phyloP scores from a whole-genome alignment of 2,888 invertebrate species.

The Drosophila anomelani region DNA sequence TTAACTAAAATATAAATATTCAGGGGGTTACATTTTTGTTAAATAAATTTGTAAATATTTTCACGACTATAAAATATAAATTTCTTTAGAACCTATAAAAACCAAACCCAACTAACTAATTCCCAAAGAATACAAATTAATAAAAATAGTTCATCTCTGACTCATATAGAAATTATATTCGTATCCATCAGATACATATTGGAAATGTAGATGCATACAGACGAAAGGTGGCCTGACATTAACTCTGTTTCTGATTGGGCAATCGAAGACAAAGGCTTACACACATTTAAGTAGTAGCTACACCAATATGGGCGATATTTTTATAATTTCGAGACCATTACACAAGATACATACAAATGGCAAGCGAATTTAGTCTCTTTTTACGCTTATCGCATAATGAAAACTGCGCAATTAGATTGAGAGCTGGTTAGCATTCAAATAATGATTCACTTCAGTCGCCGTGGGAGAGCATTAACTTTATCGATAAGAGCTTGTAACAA shows the following conservation, averaged over 20 bases:
- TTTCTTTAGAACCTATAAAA: no score
- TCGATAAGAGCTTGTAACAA: slow-evolving; percentile 14
- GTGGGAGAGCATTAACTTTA: not conserved
- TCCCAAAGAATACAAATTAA: not conserved
- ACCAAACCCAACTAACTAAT: not conserved
- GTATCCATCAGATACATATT: not conserved
- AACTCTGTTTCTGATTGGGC: slow-evolving; percentile 21
- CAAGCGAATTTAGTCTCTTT: not conserved
- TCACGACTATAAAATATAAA: no score
- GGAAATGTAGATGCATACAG: not conserved
- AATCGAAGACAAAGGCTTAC: slow-evolving; percentile 1
- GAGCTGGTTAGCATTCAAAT: slow-evolving; percentile 9
- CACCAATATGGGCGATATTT: slow-evolving; percentile 1
- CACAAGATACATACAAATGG: not conserved
- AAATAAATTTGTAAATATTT: not conserved
- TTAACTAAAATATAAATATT: not conserved
- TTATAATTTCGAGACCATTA: not conserved
- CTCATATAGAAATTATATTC: not conserved
- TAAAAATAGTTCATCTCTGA: slow-evolving; percentile 24
- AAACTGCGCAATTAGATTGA: slow-evolving; percentile 2
- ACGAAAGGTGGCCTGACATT: slow-evolving; percentile 1
- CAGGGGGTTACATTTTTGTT: not conserved
- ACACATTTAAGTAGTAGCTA: slow-evolving; percentile 6
- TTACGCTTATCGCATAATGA: slow-evolving; percentile 11
- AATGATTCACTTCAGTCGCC: slow-evolving; percentile 18